phyloP scores from a whole-genome alignment of 2,797 vertebrate genomes.

The Sebastes vulpes region DNA sequence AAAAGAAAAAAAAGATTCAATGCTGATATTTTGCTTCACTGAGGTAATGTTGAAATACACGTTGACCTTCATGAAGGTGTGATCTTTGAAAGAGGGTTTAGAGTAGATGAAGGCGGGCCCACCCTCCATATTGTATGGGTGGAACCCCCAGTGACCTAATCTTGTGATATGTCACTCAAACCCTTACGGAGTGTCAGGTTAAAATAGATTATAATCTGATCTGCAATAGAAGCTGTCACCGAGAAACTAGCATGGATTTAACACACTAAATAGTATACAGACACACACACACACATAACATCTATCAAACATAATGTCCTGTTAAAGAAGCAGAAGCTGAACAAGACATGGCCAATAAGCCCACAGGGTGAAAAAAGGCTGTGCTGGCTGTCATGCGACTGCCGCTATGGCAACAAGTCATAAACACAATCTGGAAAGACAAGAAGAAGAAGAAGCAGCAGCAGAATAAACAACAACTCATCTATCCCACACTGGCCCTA shows the following conservation, averaged over 20 bases:
- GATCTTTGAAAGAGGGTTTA: constrained; percentile 32
- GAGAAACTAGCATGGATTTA: constrained; percentile 29
- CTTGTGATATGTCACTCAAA: constrained; percentile 74
- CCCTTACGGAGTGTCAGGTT: constrained; percentile 63
- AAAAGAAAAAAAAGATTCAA: background rate
- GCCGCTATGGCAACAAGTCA: constrained; percentile 61
- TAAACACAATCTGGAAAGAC: constrained; percentile 66
- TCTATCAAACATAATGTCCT: constrained; percentile 55
- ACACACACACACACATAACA: constrained; percentile 1
- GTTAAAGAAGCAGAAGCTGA: constrained; percentile 48
- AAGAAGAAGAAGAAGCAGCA: constrained; percentile 15
- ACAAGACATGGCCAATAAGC: constrained; percentile 58
- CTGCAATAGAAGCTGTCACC: constrained; percentile 50
- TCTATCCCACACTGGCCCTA: background rate
- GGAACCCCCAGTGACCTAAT: constrained; percentile 53
- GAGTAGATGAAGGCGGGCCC: constrained; percentile 32
- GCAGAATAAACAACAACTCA: constrained; percentile 42
- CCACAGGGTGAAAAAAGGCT: constrained; percentile 31
- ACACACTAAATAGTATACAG: constrained; percentile 28
- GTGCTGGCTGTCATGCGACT: constrained; percentile 51
- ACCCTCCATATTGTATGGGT: constrained; percentile 33
- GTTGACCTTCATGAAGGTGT: constrained; percentile 46
- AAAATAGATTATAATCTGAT: constrained; percentile 75
- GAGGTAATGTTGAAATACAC: background rate
- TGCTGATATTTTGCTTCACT: background rate